These are phyloP conservation scores for Ochropleura leucogaster DNA, from an alignment of 2,888 invertebrate genomes.

Conservation along the genomic window DNA sequence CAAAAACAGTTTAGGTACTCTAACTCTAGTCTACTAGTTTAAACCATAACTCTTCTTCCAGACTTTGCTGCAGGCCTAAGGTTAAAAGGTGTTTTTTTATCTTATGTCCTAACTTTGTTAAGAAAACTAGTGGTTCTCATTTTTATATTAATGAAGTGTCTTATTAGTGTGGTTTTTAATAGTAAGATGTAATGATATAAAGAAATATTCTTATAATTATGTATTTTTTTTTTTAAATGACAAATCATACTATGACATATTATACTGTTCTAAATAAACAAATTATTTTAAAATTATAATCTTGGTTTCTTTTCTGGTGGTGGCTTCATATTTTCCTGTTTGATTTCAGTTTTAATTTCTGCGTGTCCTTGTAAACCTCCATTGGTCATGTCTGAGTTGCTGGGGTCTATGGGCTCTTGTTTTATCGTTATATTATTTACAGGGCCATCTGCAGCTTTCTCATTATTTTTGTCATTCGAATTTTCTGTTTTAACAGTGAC, in stretches of 20 bases:
- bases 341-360: constrained; percentile 93
- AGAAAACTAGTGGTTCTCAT: background rate
- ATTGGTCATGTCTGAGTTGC: constrained; percentile 84
- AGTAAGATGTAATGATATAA: background rate
- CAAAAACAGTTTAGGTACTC: no score
- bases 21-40: background rate
- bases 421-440: constrained; percentile 86
- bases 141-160: background rate
- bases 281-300: constrained; percentile 68
- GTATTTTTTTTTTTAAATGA: background rate
- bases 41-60: no score
- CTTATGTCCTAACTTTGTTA: background rate
- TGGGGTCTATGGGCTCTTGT: constrained; percentile 87
- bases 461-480: constrained; percentile 80
- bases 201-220: background rate
- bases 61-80: no score
- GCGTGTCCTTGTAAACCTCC: constrained; percentile 84
- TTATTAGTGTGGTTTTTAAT: background rate
- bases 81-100: background rate
- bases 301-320: constrained; percentile 96
- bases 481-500: constrained; percentile 87
- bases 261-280: constrained; percentile 16
- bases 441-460: constrained; percentile 82
- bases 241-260: background rate
- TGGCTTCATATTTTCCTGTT: constrained; percentile 95